Base-by-base conservation (phyloP, 2,888 invertebrate genomes). In the Emmelina monodactyla region DNA sequence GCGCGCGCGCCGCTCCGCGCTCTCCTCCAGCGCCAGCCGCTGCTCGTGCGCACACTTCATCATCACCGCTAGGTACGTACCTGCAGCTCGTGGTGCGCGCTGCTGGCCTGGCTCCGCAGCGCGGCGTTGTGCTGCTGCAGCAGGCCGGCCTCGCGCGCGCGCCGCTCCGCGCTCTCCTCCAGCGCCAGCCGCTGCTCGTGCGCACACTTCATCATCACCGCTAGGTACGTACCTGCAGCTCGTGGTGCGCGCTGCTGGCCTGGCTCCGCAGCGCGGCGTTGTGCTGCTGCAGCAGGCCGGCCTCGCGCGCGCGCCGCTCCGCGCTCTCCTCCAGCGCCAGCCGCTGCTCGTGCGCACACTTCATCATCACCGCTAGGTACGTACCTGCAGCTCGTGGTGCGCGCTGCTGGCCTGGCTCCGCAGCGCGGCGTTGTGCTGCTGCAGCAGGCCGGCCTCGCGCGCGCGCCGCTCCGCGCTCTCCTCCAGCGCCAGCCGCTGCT, bases 121-220 rank as follows among this genome's bases (percentile, higher is more conserved):
- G 75, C 58, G 47, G 72, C 72, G 64, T 76, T 78, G 58, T 76
- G 76, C 34, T 75, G 73, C 46, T 76, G 75, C 44, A 78, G 51
- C 48, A 76, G 69, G 39, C 68, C 61, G 37, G 69, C 65, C 53
- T 79, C 78, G 32, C 78, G 65, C 35, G 56, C 62, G 58, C 76
- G 72, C 22, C 72, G 60, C 62, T 76, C 76, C 45, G 78, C 48
- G 37, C 65, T 55, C 58, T 76, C 78, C 44, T 79, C 79, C 22
- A 92, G 87, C 54, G 93, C 91, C 47, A 93, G 82, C 44, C 93
- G 89, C 62, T 95, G n/a, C n/a, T n/a, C n/a, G n/a, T n/a, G n/a
- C n/a, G n/a, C n/a, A n/a, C n/a, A n/a, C n/a, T n/a, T n/a, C n/a
- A n/a, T n/a, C n/a, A n/a, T n/a, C n/a, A n/a, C n/a, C n/a, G n/a